Base-by-base conservation (phyloP, 30 jellyfish, hydroid and myxozoan genomes). In the Turritopsis rubra region DNA sequence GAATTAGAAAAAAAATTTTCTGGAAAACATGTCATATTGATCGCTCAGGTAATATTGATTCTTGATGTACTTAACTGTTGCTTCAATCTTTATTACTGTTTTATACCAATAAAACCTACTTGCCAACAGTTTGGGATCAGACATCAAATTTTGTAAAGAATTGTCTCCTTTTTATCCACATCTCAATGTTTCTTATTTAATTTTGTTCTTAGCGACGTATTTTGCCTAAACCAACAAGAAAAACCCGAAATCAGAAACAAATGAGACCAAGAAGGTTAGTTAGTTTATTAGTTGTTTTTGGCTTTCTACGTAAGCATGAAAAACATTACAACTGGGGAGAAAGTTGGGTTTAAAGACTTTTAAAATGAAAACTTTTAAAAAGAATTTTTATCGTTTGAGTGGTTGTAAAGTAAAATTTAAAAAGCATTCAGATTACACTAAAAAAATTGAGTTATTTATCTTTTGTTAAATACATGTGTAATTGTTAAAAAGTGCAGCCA, bases 1-100 rank as follows among this genome's bases (percentile, higher is more conserved):
- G 98, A 91, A 73, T 83, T 91, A 88, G 98, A 91, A 76, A 91
- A 91, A 82, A 91, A 91, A 71, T 91, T 91, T 85, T 87, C 98
- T 78, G 98, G 98, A 85, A 91, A 91, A 74, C 98, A 91, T 80
- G 95, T 91, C 1, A 94, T 91, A 28, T 88, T 91, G 53, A 90
- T 91, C 54, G 98, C 96, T 29, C 98, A 91, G 95, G 98, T 91
- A 82, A 20, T 20, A 28, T n/a, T 0, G 41, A 7, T 28, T 53
- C 29, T 7, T 53, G 73, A 75, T 18, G 25, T 4, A 8, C 22
- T 28, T 75, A 75, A n/a, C 31, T 74, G 28, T 74, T n/a, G 9
- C n/a, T 21, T 8, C 8, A 74, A 74, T 74, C 9, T 8, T 68
- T 22, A n/a, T n/a, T n/a, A n/a, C n/a, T n/a, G n/a, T n/a, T n/a